Evolutionary conservation across 1,140 invertebrate species (phyloP).

Genomic region (Pectinophora gossypiella): DNA sequence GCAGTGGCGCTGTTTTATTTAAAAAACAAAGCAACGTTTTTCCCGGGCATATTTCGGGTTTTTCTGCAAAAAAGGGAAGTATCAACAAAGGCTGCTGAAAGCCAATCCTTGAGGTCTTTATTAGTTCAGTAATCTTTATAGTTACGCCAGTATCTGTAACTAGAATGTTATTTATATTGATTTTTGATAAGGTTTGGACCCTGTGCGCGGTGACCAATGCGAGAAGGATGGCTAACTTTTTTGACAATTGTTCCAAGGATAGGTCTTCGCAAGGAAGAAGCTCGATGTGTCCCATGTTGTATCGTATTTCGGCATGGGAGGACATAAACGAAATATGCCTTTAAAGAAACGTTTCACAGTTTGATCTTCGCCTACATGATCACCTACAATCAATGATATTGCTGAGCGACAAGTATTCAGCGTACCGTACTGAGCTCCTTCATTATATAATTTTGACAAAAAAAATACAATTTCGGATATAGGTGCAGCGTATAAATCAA

Average conservation of each 20-base stretch:
- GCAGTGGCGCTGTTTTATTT: too few relatives aligned
- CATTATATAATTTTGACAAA: not conserved
- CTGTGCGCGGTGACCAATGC: not conserved
- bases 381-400: not conserved
- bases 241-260: not conserved
- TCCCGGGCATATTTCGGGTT: constrained; percentile 2
- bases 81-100: not conserved
- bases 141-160: not conserved
- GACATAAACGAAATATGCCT: not conserved
- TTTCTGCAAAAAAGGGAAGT: not conserved
- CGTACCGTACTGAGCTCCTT: not conserved
- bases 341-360: not conserved
- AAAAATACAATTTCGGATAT: constrained; percentile 5
- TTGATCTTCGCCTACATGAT: not conserved
- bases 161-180: not conserved
- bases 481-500: not conserved
- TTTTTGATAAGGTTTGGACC: not conserved
- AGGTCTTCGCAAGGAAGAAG: not conserved
- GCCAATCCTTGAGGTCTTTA: constrained; percentile 2
- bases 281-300: not conserved
- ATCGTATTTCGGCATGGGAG: not conserved
- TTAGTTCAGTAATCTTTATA: not conserved
- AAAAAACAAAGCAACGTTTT: too few relatives aligned
- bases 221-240: not conserved
- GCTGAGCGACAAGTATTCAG: not conserved